Conservation (phyloP, 2,888 invertebrate species). For the Tortricodes alternella region DNA sequence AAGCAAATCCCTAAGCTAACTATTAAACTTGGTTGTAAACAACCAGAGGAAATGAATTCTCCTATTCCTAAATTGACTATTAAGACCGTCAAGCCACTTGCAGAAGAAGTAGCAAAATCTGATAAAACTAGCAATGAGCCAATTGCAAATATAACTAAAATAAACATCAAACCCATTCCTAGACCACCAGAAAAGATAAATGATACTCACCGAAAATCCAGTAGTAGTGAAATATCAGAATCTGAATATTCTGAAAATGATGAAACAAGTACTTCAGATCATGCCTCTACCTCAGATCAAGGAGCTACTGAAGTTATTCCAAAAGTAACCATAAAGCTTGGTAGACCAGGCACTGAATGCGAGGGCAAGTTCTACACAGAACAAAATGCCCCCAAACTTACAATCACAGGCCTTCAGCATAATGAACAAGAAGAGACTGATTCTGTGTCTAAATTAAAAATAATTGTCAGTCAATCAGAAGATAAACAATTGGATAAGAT, state of each 20-base stretch:
- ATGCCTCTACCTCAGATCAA: conserved; percentile 70
- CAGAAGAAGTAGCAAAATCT: conserved; percentile 36
- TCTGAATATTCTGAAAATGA: conserved; percentile 82
- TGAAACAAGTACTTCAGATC: conserved; percentile 75
- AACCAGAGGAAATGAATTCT: conserved; percentile 64
- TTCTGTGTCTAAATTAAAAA: conserved; percentile 63
- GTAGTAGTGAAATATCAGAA: conserved; percentile 80
- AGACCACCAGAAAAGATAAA: conserved; percentile 74
- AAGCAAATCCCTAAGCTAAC: conserved; percentile 79
- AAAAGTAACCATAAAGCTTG: conserved; percentile 76
- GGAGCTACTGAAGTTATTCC: conserved; percentile 64
- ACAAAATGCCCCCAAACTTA: conserved; percentile 69
- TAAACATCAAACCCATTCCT: conserved; percentile 77
- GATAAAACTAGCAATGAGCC: conserved; percentile 49
- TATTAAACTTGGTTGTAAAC: conserved; percentile 70
- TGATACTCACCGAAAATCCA: conserved; percentile 74
- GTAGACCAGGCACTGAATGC: conserved; percentile 71
- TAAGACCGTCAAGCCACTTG: conserved; percentile 39
- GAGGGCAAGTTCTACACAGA: conserved; percentile 75
- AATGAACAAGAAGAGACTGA: conserved; percentile 40
- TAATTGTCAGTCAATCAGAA: conserved; percentile 67
- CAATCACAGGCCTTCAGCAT: conserved; percentile 39
- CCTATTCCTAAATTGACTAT: conserved; percentile 72
- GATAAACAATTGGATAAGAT: conserved; percentile 64
- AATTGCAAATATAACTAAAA: conserved; percentile 67